Evolutionary conservation across 2,113 vertebrate genomes (phyloP).

Genomic region (Odocoileus virginianus): DNA sequence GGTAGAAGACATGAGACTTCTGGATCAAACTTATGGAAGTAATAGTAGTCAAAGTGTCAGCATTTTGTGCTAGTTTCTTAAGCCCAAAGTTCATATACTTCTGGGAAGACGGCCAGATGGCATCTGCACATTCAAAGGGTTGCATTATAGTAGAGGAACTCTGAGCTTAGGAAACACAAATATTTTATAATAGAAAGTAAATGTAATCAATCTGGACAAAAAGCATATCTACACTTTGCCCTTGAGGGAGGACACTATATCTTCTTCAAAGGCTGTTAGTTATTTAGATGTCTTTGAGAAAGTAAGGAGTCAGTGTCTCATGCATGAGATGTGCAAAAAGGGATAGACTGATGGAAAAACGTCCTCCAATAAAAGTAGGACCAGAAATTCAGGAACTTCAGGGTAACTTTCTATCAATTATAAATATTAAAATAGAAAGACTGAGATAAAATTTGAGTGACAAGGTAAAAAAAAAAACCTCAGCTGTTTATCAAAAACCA

Average conservation of each 20-base stretch:
- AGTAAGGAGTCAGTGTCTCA: not conserved
- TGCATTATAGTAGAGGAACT: not conserved
- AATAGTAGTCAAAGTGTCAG: not conserved
- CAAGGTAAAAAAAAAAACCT: not conserved
- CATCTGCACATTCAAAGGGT: not conserved
- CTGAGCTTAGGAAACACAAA: not conserved
- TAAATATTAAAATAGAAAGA: not conserved
- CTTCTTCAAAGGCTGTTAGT: not conserved
- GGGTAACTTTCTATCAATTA: not conserved
- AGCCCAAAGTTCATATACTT: not conserved
- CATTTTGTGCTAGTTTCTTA: not conserved
- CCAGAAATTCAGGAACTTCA: not conserved
- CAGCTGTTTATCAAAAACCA: not conserved
- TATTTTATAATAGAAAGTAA: not conserved
- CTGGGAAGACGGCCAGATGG: not conserved
- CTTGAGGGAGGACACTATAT: not conserved
- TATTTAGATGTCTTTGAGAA: not conserved
- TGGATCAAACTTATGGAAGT: not conserved
- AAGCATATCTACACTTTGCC: not conserved
- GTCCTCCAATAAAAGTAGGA: not conserved
- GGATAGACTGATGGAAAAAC: not conserved
- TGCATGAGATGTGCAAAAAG: not conserved
- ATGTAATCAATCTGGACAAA: not conserved
- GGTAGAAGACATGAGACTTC: not conserved
- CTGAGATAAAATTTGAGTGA: not conserved